Percentiles rank a stretch among this genome's conserved stretches.
phyloP scores from a whole-genome alignment of 2,888 invertebrate species.

The Cheilosia impressa region DNA sequence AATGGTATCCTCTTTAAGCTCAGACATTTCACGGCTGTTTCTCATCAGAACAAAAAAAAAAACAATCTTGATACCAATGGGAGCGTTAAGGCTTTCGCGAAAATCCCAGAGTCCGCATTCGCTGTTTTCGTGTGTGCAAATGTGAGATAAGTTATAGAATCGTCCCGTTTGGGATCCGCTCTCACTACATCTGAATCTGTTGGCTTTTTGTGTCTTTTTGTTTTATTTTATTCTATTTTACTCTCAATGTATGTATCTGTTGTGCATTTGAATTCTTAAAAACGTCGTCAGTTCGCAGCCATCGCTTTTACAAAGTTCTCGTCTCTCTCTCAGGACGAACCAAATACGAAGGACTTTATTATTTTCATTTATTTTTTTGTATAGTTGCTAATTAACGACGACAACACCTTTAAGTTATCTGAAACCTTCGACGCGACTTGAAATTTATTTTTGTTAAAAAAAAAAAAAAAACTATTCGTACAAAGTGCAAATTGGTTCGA shows the following conservation, averaged over 20 bases:
- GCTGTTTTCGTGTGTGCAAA: background rate
- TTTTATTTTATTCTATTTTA: background rate
- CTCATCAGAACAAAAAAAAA: background rate
- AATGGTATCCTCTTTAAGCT: background rate
- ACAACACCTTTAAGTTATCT: background rate
- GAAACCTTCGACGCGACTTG: background rate
- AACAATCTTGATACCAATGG: slow-evolving; percentile 3
- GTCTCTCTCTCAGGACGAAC: slow-evolving; percentile 25
- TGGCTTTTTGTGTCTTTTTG: background rate
- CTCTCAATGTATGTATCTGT: slow-evolving; percentile 64
- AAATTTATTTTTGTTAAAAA: background rate
- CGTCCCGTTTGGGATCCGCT: background rate
- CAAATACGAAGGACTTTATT: background rate
- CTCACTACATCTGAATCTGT: slow-evolving; percentile 16
- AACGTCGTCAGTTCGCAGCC: slow-evolving; percentile 55
- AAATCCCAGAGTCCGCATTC: background rate
- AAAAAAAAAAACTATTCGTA: background rate
- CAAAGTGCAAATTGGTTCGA: slow-evolving; percentile 40
- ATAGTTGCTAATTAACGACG: slow-evolving; percentile 17
- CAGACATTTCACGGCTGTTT: background rate
- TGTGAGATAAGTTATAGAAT: background rate
- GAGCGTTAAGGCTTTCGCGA: slow-evolving; percentile 7
- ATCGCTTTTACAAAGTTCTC: slow-evolving; percentile 51
- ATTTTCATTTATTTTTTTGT: background rate
- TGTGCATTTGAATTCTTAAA: slow-evolving; percentile 52